phyloP scores from a whole-genome alignment of 2,797 vertebrate species.

The Sebastolobus altivelis region DNA sequence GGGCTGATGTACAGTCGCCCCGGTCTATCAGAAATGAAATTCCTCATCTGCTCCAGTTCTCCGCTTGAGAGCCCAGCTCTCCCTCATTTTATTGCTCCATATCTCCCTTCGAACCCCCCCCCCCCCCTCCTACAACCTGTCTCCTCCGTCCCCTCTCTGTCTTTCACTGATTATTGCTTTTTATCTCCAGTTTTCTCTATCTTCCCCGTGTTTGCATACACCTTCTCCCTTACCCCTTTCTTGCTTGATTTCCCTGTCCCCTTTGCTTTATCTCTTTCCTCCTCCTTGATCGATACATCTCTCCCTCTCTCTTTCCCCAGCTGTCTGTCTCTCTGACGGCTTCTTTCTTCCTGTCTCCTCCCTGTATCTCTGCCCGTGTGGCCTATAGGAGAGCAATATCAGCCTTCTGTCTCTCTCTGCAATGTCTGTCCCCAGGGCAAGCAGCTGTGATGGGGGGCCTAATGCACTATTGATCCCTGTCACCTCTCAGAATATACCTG shows the following conservation, averaged over 20 bases:
- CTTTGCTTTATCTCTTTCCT: slow-evolving; percentile 31
- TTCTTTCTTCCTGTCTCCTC: slow-evolving; percentile 51
- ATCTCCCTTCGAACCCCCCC: slow-evolving; percentile 37
- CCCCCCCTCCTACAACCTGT: slow-evolving; percentile 44
- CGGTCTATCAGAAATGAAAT: slow-evolving; percentile 55
- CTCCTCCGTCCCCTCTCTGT: slow-evolving; percentile 3
- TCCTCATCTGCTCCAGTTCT: slow-evolving; percentile 59
- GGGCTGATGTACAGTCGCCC: slow-evolving; percentile 25
- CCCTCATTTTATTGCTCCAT: slow-evolving; percentile 29
- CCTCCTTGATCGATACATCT: slow-evolving; percentile 59
- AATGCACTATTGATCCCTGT: slow-evolving; percentile 84
- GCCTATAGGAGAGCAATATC: slow-evolving; percentile 55
- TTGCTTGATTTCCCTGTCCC: slow-evolving; percentile 32
- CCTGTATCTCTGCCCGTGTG: slow-evolving; percentile 38
- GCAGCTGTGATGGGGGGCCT: slow-evolving; percentile 80
- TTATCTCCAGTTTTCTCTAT: slow-evolving; percentile 19
- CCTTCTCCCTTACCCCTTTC: not conserved
- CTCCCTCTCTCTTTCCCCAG: slow-evolving; percentile 33
- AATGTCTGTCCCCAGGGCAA: slow-evolving; percentile 68
- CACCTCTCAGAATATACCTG: slow-evolving; percentile 74
- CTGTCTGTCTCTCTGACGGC: slow-evolving; percentile 62
- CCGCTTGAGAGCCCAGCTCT: slow-evolving; percentile 50
- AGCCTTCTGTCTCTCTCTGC: slow-evolving; percentile 37
- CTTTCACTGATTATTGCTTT: slow-evolving; percentile 37
- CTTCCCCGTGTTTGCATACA: slow-evolving; percentile 4